phyloP scores from a whole-genome alignment of 2,888 invertebrate genomes.

The Cantharis rustica region DNA sequence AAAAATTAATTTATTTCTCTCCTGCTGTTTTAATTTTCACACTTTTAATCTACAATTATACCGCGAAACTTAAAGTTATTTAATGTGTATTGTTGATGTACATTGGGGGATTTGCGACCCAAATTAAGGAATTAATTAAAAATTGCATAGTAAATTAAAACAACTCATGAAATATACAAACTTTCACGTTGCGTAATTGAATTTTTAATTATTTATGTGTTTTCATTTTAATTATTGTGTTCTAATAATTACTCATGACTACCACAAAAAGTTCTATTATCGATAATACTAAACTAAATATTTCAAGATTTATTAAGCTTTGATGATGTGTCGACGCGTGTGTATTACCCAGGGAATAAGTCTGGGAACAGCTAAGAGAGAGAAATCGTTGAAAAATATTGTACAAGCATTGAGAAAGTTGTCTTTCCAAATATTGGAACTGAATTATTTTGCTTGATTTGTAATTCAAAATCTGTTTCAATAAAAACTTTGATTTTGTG shows the following conservation, averaged over 20 bases:
- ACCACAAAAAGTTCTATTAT: neutral
- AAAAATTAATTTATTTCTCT: neutral
- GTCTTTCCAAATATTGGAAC: too few species aligned
- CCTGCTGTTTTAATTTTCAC: neutral
- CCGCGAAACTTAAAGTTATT: neutral
- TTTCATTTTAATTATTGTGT: neutral
- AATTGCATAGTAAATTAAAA: neutral
- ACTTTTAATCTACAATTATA: neutral
- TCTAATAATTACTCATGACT: neutral
- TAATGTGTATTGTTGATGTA: neutral
- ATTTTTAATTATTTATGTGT: neutral
- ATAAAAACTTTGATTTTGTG: too few species aligned
- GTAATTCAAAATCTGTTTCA: too few species aligned
- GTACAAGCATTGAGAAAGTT: too few species aligned
- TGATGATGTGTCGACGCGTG: neutral
- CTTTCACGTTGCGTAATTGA: neutral
- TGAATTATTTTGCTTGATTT: too few species aligned
- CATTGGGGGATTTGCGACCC: neutral
- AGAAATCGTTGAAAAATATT: too few species aligned
- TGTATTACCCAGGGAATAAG: too few species aligned
- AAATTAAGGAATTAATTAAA: neutral
- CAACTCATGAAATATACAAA: neutral
- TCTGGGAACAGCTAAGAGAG: too few species aligned
- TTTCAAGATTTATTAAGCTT: neutral
- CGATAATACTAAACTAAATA: neutral